These are phyloP conservation scores for Lasioglossum lativentre DNA, from an alignment of 2,888 invertebrate genomes.

Conservation along the genomic window DNA sequence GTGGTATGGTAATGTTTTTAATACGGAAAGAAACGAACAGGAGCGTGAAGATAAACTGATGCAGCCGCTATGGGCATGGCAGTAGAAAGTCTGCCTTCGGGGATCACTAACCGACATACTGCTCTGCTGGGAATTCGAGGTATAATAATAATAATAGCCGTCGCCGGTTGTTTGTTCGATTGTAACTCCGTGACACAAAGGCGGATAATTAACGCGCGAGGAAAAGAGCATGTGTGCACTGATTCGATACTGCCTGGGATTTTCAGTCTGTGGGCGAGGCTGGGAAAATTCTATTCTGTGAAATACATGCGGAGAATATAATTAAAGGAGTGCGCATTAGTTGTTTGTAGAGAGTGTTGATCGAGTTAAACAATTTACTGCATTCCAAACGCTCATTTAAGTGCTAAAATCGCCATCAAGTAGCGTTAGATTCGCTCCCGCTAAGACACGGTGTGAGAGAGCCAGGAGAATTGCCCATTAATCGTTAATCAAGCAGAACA, in stretches of 20 bases:
- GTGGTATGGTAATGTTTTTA: constrained; percentile 1
- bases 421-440: neutral
- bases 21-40: constrained; percentile 2
- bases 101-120: neutral
- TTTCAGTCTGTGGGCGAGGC: neutral
- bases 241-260: neutral
- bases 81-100: constrained; percentile 1
- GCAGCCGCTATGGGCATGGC: neutral
- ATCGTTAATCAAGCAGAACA: neutral
- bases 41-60: constrained; percentile 1
- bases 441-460: neutral
- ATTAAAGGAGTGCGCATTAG: no score
- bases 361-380: neutral
- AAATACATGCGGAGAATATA: neutral
- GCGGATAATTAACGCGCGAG: neutral
- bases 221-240: neutral
- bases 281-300: neutral
- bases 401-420: no score
- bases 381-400: no score
- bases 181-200: neutral
- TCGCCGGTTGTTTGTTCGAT: neutral
- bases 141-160: neutral
- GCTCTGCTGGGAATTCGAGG: neutral
- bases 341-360: no score
- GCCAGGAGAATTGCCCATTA: neutral